Evolutionary conservation across 2,888 invertebrate genomes (phyloP), one percentile per base, ranked within the genome.

Genomic region (Petrolisthes manimaculis): DNA sequence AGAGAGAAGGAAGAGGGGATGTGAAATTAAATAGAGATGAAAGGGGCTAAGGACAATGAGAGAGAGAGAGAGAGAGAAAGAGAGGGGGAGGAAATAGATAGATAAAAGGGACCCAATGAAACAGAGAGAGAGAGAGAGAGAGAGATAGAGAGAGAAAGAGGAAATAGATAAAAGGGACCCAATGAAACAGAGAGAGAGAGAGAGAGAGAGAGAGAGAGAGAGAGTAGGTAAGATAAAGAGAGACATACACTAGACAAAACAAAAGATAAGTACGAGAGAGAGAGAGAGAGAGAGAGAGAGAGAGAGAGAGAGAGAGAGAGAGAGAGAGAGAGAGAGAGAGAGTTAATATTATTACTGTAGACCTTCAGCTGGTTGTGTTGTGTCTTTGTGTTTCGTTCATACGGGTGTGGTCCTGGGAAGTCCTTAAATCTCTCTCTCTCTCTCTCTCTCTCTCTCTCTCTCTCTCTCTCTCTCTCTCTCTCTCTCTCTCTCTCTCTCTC

Each of bases 261-360:
- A 61, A 61, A 61, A 61, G 61, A 14, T 6, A 9, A 61, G 14
- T 9, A 14, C 61, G 8, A 61, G 61, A 6, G 61, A 61, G 61
- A 9, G 61, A 71, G 71, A 69, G 71, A 69, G 61, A 81, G 81
- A 56, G 61, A 81, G 81, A 56, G 61, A 81, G 75, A 75, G 75
- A 75, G 75, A 75, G 75, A 75, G 75, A 75, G 75, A 75, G 79
- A 79, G 79, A 4, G 79, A 79, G 79, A 54, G 79, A 79, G 79
- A 51, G 79, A 79, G 79, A 79, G 79, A 79, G 53, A 79, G 79
- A 51, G 18, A 79, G 79, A 51, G 79, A 79, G 79, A 79, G 61
- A 61, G 12, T 61, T 9, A 18, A 61, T 61, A 18, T 18, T 12
- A 18, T 12, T 12, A 18, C 9, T 61, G 18, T 61, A 61, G 61